phyloP scores from a whole-genome alignment of 2,797 vertebrate genomes.

The Chelidonichthys spinosus region DNA sequence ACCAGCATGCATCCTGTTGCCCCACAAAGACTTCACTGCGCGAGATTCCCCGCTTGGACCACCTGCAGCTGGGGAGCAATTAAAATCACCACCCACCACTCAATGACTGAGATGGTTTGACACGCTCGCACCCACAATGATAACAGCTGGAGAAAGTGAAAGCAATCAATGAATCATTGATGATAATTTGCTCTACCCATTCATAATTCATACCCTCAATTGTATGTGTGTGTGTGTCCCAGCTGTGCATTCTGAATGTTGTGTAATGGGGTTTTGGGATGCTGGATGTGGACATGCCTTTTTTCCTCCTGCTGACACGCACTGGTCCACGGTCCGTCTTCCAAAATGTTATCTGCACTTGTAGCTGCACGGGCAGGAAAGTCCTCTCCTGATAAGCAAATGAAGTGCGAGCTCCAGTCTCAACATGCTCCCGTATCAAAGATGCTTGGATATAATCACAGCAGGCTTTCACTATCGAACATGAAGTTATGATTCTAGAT shows the following conservation, averaged over 20 bases:
- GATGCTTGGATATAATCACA: slow-evolving; percentile 11
- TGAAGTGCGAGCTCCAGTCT: slow-evolving; percentile 29
- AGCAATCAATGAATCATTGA: slow-evolving; percentile 70
- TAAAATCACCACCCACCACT: slow-evolving; percentile 66
- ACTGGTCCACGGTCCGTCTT: background rate
- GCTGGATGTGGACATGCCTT: background rate
- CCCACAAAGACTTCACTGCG: slow-evolving; percentile 35
- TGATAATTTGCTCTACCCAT: slow-evolving; percentile 72
- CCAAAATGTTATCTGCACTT: slow-evolving; percentile 39
- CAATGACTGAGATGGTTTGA: slow-evolving; percentile 35
- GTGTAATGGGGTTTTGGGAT: background rate
- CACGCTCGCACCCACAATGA: slow-evolving; percentile 23
- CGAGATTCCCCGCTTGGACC: slow-evolving; percentile 45
- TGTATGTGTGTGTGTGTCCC: slow-evolving; percentile 9
- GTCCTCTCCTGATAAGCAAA: slow-evolving; percentile 47
- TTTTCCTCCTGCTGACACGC: background rate
- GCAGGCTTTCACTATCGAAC: slow-evolving; percentile 11
- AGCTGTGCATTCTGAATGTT: slow-evolving; percentile 17
- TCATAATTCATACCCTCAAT: slow-evolving; percentile 80
- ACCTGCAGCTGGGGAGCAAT: slow-evolving; percentile 64
- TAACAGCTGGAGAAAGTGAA: slow-evolving; percentile 70
- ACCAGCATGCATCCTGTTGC: slow-evolving; percentile 13
- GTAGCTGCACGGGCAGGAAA: slow-evolving; percentile 27
- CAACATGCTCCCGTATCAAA: slow-evolving; percentile 28
- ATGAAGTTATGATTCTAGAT: slow-evolving; percentile 3